These are phyloP conservation scores for Malurus leucopterus DNA, from an alignment of 2,797 vertebrate species.

Conservation along the genomic window DNA sequence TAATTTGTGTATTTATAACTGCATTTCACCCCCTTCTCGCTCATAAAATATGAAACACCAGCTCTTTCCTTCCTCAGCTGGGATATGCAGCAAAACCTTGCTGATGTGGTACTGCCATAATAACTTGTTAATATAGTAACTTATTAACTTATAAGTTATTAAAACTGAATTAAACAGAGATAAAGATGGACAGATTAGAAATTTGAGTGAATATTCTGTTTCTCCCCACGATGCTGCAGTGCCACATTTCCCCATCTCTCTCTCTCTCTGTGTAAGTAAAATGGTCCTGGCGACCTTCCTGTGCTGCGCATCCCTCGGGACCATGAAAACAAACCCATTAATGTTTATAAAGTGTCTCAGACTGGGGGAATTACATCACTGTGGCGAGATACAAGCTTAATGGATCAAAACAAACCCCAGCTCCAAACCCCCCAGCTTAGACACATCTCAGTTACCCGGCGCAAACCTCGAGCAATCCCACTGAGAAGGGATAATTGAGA, in stretches of 20 bases:
- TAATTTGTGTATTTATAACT: background rate
- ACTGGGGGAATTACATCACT: constrained; percentile 21
- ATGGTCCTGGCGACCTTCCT: background rate
- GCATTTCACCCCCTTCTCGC: background rate
- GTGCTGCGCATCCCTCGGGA: background rate
- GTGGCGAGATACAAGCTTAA: background rate
- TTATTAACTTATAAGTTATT: background rate
- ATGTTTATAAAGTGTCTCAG: constrained; percentile 12
- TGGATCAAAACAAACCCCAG: constrained; percentile 29
- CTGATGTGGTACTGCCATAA: background rate
- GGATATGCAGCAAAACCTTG: background rate
- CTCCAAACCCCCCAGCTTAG: background rate
- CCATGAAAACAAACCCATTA: background rate
- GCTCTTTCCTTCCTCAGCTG: background rate
- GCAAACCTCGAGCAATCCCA: background rate
- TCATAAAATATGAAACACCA: background rate
- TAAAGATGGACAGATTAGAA: background rate
- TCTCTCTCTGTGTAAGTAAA: background rate
- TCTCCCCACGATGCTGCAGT: background rate
- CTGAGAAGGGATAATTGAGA: constrained; percentile 27
- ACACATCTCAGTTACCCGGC: background rate
- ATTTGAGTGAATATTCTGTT: background rate
- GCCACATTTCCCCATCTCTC: background rate
- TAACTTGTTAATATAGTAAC: background rate
- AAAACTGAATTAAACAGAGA: background rate